Evolutionary conservation across 1,140 invertebrate genomes (phyloP), one percentile per base, ranked within the genome.

Genomic region (Bombus picipes): DNA sequence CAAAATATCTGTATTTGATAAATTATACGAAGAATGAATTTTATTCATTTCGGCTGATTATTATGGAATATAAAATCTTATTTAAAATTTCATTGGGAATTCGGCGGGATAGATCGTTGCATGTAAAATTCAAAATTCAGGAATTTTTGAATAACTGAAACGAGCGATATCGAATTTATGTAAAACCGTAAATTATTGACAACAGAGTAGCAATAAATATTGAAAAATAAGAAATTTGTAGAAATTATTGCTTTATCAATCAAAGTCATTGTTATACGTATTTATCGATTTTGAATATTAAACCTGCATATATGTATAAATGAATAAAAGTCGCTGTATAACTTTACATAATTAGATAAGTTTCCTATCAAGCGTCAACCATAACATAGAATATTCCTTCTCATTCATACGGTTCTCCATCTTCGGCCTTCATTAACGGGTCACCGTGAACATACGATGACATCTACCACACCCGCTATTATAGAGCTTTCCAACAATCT

Each of bases 401-500:
- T 71, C 70, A 71, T 71, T 41, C 39, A 41, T 71, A n/a, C 39
- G 39, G 25, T 41, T 41, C 70, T 71, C 70, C 25, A n/a, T 70
- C 70, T 71, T 71, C 39, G 25, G 37, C 70, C 70, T 73, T 73
- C 71, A 43, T 73, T 73, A 73, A 73, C 39, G 41, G 0, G 2
- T 32, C 71, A 5, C 15, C n/a, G 71, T 47, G 71, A 73, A 73
- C n/a, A 32, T 43, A 73, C 71, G 71, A 73, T 47, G 41, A 73
- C 41, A 73, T 47, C 41, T 32, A 73, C 71, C 39, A 28, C 71
- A 15, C 71, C n/a, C 28, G 28, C 15, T 73, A 73, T 73, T 73
- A 73, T n/a, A 43, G 15, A 73, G 41, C 71, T 73, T 32, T 32
- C 71, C 71, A 32, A 47, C 71, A 73, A 73, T 73, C 41, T 73